Conservation (phyloP, 2,113 vertebrate species). For the Sigmodon hispidus region DNA sequence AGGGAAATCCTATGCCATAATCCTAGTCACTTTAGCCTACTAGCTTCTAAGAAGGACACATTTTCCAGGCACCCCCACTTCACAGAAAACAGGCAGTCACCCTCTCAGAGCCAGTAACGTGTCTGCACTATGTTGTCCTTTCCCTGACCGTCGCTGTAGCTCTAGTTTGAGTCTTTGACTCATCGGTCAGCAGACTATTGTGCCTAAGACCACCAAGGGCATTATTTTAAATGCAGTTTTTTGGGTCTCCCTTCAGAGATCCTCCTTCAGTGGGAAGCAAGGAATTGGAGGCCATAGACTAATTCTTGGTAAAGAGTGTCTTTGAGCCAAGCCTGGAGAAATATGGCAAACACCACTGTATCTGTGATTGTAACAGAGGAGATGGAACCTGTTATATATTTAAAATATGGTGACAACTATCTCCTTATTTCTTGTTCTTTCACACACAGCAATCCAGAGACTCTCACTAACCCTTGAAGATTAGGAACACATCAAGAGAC, state of each 20-base stretch:
- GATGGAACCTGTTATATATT: neutral
- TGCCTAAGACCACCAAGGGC: neutral
- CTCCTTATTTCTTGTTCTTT: neutral
- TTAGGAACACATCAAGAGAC: neutral
- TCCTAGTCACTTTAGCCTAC: neutral
- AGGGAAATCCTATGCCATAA: neutral
- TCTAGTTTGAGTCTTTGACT: neutral
- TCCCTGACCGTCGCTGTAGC: neutral
- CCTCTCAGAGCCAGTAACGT: neutral
- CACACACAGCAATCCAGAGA: neutral
- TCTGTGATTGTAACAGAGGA: neutral
- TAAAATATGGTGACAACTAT: neutral
- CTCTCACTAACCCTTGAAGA: neutral
- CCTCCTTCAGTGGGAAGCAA: neutral
- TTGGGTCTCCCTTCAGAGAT: neutral
- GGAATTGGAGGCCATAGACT: neutral
- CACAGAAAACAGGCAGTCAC: neutral
- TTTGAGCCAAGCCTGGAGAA: constrained; percentile 33
- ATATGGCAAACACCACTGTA: neutral
- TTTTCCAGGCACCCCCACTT: neutral
- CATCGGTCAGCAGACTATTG: neutral
- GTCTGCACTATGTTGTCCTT: neutral
- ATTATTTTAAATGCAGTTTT: neutral
- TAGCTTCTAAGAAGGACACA: neutral
- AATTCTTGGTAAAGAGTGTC: neutral